Conservation (phyloP, 2,113 vertebrate species). For the Nycticebus coucang region DNA sequence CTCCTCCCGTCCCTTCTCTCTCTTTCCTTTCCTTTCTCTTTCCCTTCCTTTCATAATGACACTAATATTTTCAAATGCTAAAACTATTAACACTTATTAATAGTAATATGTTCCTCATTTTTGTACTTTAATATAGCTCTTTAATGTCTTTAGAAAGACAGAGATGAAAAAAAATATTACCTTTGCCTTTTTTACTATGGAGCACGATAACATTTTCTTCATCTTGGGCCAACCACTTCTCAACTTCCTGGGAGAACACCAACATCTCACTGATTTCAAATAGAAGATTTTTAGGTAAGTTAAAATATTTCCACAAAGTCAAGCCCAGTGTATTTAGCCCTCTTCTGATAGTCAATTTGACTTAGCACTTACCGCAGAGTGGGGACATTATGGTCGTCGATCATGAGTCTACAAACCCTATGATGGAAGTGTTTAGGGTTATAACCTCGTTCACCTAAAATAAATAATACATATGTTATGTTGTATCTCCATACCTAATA, state of each 20-base stretch:
- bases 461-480: slow-evolving; percentile 12
- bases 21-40: no score
- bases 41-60: no score
- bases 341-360: background rate
- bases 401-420: slow-evolving; percentile 91
- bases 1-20: no score
- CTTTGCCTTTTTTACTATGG: slow-evolving; percentile 98
- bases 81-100: background rate
- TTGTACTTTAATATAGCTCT: background rate
- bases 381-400: slow-evolving; percentile 97
- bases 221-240: slow-evolving; percentile 92
- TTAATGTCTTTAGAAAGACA: background rate
- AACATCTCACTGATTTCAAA: slow-evolving; percentile 91
- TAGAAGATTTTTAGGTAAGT: slow-evolving; percentile 54
- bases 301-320: background rate
- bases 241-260: slow-evolving; percentile 89
- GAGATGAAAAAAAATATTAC: slow-evolving; percentile 76
- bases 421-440: slow-evolving; percentile 94
- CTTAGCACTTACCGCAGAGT: slow-evolving; percentile 89
- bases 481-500: background rate
- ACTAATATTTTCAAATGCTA: no score
- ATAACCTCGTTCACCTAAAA: slow-evolving; percentile 94
- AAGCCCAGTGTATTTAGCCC: background rate
- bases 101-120: background rate
- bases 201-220: slow-evolving; percentile 90